Conservation (phyloP, 2,888 invertebrate species). For the Callosobruchus maculatus region DNA sequence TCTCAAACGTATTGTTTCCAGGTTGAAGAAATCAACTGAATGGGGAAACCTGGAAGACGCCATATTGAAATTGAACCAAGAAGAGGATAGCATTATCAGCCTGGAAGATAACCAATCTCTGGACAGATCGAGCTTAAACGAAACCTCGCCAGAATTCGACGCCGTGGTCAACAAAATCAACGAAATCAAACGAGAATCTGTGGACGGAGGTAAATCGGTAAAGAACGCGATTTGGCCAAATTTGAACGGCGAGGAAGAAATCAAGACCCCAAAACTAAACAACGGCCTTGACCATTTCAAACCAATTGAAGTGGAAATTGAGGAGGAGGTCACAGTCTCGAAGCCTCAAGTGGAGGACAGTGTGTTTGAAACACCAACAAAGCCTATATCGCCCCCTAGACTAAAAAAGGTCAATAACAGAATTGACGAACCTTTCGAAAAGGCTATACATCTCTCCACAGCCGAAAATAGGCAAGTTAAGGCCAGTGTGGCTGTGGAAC, state of each 20-base stretch:
- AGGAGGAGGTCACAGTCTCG: neutral
- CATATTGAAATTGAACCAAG: constrained; percentile 55
- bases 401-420: constrained; percentile 8
- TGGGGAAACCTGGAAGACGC: constrained; percentile 76
- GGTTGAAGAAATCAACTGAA: constrained; percentile 65
- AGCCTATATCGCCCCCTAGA: constrained; percentile 6
- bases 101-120: constrained; percentile 7
- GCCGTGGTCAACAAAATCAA: constrained; percentile 44
- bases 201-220: constrained; percentile 18
- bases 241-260: constrained; percentile 6
- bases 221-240: constrained; percentile 42
- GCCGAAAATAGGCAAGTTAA: constrained; percentile 5
- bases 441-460: neutral
- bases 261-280: neutral
- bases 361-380: constrained; percentile 1
- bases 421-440: constrained; percentile 12
- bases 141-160: constrained; percentile 39
- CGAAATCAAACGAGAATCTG: constrained; percentile 40
- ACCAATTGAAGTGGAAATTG: neutral
- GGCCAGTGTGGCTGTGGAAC: neutral
- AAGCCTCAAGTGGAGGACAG: neutral
- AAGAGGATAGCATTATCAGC: constrained; percentile 27
- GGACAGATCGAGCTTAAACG: constrained; percentile 25
- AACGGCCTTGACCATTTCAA: neutral
- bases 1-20: neutral